Percentiles rank a stretch among this genome's conserved stretches.
phyloP scores from a whole-genome alignment of 1,140 invertebrate species.

The Portunus trituberculatus region DNA sequence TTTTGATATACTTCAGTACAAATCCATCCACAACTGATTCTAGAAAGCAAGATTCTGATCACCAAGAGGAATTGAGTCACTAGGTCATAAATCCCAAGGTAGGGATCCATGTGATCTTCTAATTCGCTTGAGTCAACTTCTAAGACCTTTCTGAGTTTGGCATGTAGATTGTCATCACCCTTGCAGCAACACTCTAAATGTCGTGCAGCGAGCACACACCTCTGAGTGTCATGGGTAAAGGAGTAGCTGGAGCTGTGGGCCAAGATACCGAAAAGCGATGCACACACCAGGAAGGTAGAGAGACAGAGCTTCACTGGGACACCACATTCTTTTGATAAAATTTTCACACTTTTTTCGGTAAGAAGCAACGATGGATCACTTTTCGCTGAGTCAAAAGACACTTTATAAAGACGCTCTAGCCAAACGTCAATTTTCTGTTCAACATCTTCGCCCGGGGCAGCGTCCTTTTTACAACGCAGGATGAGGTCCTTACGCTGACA shows the following conservation, averaged over 20 bases:
- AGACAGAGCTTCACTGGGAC: background rate
- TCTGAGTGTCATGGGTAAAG: slow-evolving; percentile 17
- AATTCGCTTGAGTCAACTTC: background rate
- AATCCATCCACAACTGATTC: slow-evolving; percentile 26
- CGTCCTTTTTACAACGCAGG: background rate
- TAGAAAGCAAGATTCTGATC: background rate
- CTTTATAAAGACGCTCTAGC: slow-evolving; percentile 15
- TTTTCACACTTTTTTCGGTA: background rate
- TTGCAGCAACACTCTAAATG: background rate
- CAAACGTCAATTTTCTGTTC: background rate
- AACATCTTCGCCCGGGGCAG: background rate
- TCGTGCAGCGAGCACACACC: slow-evolving; percentile 3
- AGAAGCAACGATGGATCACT: background rate
- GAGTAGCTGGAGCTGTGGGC: background rate
- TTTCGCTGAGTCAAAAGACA: slow-evolving; percentile 24
- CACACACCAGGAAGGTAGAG: slow-evolving; percentile 34
- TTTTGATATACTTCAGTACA: background rate
- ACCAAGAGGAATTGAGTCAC: background rate
- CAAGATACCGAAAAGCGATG: background rate
- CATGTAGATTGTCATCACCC: background rate
- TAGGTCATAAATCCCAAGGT: slow-evolving; percentile 41
- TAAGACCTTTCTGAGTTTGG: slow-evolving; percentile 13
- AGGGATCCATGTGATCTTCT: background rate
- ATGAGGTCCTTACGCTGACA: background rate
- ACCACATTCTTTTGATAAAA: background rate